phyloP scores from a whole-genome alignment of 2,888 invertebrate genomes.

The Bombylius major region DNA sequence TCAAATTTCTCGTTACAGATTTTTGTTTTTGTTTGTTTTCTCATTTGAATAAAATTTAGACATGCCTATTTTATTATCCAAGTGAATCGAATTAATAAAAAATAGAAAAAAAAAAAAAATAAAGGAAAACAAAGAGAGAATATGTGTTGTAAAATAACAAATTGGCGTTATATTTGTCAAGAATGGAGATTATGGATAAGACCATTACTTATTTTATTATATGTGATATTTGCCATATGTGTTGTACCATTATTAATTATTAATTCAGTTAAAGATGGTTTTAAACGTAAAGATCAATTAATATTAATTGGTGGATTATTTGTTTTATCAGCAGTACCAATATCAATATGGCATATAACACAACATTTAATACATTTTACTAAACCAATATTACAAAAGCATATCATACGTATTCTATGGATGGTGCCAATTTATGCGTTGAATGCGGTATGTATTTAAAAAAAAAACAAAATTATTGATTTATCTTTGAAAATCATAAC shows the following conservation, averaged over 20 bases:
- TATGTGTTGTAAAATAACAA: constrained; percentile 9
- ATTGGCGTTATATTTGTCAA: constrained; percentile 27
- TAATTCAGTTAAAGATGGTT: constrained; percentile 67
- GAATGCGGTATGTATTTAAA: constrained; percentile 63
- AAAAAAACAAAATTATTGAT: neutral
- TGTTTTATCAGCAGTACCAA: constrained; percentile 78
- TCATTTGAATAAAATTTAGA: no score
- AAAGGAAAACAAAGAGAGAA: neutral
- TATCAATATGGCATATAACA: constrained; percentile 89
- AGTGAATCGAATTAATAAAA: neutral
- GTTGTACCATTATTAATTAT: constrained; percentile 72
- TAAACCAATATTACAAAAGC: constrained; percentile 81
- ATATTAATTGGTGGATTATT: constrained; percentile 82
- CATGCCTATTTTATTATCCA: no score
- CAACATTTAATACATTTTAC: constrained; percentile 90
- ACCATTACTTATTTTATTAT: constrained; percentile 66
- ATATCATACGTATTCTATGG: constrained; percentile 92
- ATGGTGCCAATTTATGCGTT: constrained; percentile 96
- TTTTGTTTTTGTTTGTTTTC: no score
- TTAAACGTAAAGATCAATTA: constrained; percentile 66
- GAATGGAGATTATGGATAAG: constrained; percentile 84
- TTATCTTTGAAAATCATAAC: neutral
- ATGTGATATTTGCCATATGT: constrained; percentile 65
- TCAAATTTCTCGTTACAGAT: no score
- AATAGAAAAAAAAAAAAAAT: neutral